Evolutionary conservation across 1,140 invertebrate species (phyloP).

Genomic region (Nylanderia fulva): DNA sequence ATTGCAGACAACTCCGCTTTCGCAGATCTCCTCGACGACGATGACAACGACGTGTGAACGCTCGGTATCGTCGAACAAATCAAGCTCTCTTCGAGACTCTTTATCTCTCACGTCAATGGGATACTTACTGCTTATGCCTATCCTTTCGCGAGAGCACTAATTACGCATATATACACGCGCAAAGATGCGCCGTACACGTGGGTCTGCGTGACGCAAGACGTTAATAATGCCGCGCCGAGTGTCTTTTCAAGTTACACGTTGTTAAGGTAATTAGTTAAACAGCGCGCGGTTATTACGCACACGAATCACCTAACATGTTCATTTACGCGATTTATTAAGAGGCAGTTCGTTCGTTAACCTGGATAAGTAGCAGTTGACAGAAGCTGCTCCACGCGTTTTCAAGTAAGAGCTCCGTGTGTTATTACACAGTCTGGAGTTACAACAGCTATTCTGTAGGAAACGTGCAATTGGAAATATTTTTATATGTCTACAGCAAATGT

Average conservation of each 20-base stretch:
- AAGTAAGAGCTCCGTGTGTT: neutral
- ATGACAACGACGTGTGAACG: slow-evolving; percentile 31
- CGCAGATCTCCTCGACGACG: slow-evolving; percentile 28
- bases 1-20: slow-evolving; percentile 39
- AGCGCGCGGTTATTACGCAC: slow-evolving; percentile 10
- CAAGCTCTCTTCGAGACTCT: neutral
- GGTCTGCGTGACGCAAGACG: neutral
- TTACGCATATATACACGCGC: slow-evolving; percentile 21
- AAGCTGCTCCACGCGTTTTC: neutral
- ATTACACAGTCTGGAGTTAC: neutral
- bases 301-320: neutral
- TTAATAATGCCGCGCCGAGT: slow-evolving; percentile 28
- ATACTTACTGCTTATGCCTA: neutral
- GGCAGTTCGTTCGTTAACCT: neutral
- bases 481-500: neutral
- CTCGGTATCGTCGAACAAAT: slow-evolving; percentile 35
- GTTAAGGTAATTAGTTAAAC: slow-evolving; percentile 39
- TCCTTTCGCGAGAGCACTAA: slow-evolving; percentile 15
- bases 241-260: slow-evolving; percentile 26
- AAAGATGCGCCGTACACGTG: neutral
- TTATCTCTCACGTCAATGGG: slow-evolving; percentile 25
- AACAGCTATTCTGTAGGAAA: neutral
- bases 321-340: slow-evolving; percentile 3
- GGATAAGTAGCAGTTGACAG: slow-evolving; percentile 7
- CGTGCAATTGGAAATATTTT: neutral